Percentiles rank a stretch among this genome's conserved stretches.
Conservation (phyloP, 1,140 invertebrate species). For the Neelides sp. region DNA sequence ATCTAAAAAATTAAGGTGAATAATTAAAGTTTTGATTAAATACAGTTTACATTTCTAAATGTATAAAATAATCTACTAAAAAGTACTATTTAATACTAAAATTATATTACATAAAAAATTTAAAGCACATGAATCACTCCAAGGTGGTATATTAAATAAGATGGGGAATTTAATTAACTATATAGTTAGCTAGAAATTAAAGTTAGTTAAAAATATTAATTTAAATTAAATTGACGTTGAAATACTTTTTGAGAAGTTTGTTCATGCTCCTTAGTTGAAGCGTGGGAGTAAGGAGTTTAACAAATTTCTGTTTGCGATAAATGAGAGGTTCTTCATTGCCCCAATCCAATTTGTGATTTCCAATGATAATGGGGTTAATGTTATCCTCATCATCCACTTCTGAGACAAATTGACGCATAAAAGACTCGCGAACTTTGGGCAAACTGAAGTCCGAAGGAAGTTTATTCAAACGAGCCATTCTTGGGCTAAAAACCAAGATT, state of each 20-base stretch:
- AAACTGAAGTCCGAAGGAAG: conserved; percentile 89
- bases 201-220: neutral
- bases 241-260: conserved; percentile 41
- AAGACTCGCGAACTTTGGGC: conserved; percentile 94
- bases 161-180: too few relatives aligned
- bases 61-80: too few relatives aligned
- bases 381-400: conserved; percentile 71
- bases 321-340: conserved; percentile 37
- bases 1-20: neutral
- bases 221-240: neutral
- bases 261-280: conserved; percentile 54
- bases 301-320: conserved; percentile 58
- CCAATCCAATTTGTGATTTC: conserved; percentile 28
- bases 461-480: conserved; percentile 94
- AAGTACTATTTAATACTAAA: too few relatives aligned
- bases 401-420: conserved; percentile 89
- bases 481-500: too few relatives aligned
- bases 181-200: too few relatives aligned
- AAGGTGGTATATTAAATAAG: too few relatives aligned
- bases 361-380: conserved; percentile 27
- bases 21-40: neutral
- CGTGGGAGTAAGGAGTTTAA: conserved; percentile 55
- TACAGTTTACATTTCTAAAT: neutral
- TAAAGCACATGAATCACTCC: too few relatives aligned
- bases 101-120: too few relatives aligned